A percentile compares a stretch with the other conserved stretches of the same genome.
Conservation (phyloP, 1,140 invertebrate species). For the Papilio aristodemus region DNA sequence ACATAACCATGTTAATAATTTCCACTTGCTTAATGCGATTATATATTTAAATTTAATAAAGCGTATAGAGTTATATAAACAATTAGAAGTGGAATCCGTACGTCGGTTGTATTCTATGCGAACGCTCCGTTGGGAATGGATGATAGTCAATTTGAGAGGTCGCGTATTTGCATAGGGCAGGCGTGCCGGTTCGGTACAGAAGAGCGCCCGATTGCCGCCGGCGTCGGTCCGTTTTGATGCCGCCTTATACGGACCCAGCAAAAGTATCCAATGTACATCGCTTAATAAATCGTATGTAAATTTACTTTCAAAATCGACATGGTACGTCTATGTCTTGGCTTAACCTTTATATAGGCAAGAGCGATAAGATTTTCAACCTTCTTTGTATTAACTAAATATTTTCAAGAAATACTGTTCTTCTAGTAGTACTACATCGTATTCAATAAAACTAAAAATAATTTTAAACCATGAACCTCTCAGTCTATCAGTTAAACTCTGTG, state of each 20-base stretch:
- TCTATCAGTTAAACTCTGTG: no score
- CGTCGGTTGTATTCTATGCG: slow-evolving; percentile 16
- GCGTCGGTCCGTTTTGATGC: slow-evolving; percentile 42
- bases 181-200: slow-evolving; percentile 40
- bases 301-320: not conserved
- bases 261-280: slow-evolving; percentile 36
- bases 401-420: no score
- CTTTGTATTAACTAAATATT: no score
- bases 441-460: no score
- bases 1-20: slow-evolving; percentile 4
- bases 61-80: slow-evolving; percentile 21
- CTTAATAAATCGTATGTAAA: slow-evolving; percentile 16
- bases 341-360: not conserved
- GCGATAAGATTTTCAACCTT: not conserved
- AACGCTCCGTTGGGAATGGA: slow-evolving; percentile 32
- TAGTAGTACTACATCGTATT: no score
- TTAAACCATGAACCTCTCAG: no score
- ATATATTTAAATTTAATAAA: slow-evolving; percentile 19
- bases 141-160: slow-evolving; percentile 51
- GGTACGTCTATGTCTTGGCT: not conserved
- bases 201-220: slow-evolving; percentile 30
- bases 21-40: not conserved
- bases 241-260: slow-evolving; percentile 41
- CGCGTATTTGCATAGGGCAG: slow-evolving; percentile 52
- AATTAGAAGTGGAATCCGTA: slow-evolving; percentile 22